Evolutionary conservation across 2,888 invertebrate genomes (phyloP), one percentile per base, ranked within the genome.

Genomic region (Tineola bisselliella): DNA sequence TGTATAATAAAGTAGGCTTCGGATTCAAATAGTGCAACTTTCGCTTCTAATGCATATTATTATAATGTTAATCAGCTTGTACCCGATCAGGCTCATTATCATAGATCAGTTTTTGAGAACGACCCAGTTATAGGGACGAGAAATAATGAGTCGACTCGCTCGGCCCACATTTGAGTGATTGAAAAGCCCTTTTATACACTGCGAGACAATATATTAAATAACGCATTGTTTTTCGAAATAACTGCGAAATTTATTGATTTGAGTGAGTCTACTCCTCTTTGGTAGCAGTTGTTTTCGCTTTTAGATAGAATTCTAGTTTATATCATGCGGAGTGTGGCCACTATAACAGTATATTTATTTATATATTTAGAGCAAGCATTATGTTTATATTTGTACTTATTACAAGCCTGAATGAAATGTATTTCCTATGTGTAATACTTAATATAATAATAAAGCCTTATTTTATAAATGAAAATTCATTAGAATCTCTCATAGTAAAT

Each of bases 161-260:
- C 19, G 58, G n/a, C 58, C 58, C 58, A 58, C 58, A 58, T 58
- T 58, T 31, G 15, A 11, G 5, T 58, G 58, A 58, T 33, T 58
- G 33, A 58, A 58, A 58, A 33, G 31, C 58, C 58, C 58, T 10
- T 38, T 38, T 38, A 38, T 38, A 10, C 38, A 10, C 38, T 10
- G 38, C 3, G 38, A 38, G 38, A n/a, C 10, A 10, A 12, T 10
- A 6, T 25, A 25, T 25, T 25, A 25, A 25, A 4, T 25, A 6
- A 25, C 6, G 25, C 25, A 25, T 25, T 25, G 25, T 25, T 25
- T 25, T 25, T 25, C n/a, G n/a, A n/a, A n/a, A n/a, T n/a, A n/a
- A n/a, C n/a, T n/a, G n/a, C n/a, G n/a, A n/a, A n/a, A n/a, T n/a
- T n/a, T n/a, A n/a, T n/a, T n/a, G n/a, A n/a, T n/a, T n/a, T n/a